Conservation (phyloP, 2,113 vertebrate species). For the Aspidoscelis tigris region DNA sequence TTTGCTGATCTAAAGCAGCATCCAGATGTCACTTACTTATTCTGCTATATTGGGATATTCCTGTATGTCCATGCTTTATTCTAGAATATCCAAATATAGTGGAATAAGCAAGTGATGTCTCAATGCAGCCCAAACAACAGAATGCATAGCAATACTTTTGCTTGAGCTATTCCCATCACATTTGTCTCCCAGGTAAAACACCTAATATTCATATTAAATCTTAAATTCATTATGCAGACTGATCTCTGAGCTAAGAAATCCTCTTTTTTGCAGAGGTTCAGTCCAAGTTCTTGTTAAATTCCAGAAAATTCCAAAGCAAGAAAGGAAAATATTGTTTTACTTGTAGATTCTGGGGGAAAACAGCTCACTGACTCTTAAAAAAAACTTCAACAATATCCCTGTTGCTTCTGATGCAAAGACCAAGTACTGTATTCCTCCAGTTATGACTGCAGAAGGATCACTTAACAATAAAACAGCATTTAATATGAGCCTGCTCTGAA, state of each 20-base stretch:
- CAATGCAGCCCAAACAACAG: too few relatives aligned
- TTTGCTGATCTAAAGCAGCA: neutral
- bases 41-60: too few relatives aligned
- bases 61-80: too few relatives aligned
- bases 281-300: neutral
- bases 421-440: neutral
- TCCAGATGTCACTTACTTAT: too few relatives aligned
- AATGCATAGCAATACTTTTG: neutral
- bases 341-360: neutral
- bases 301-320: neutral
- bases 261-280: neutral
- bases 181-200: neutral
- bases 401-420: neutral
- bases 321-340: neutral
- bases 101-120: too few relatives aligned
- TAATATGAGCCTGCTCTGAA: conserved; percentile 37
- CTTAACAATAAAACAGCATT: conserved; percentile 58
- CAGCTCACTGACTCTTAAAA: neutral
- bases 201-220: neutral
- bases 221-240: conserved; percentile 1
- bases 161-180: neutral
- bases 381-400: neutral
- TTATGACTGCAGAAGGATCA: too few relatives aligned
- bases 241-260: neutral
- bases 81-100: too few relatives aligned